These are phyloP conservation scores for Diceros bicornis DNA, from an alignment of 2,797 vertebrate species.

Conservation along the genomic window DNA sequence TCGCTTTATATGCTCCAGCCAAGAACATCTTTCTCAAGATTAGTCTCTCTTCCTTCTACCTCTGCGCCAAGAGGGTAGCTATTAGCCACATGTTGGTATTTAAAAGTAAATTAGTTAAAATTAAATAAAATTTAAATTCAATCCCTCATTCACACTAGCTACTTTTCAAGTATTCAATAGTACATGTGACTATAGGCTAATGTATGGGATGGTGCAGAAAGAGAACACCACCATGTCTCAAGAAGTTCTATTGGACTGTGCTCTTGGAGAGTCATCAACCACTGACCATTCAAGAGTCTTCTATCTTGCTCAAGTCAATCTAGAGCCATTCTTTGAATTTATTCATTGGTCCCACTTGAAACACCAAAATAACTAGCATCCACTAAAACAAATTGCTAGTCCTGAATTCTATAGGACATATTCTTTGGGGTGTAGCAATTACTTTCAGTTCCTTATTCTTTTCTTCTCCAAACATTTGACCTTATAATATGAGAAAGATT, in stretches of 20 bases:
- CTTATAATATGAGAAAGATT: background rate
- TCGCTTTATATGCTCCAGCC: background rate
- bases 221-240: background rate
- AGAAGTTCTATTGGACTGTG: background rate
- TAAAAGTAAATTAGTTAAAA: background rate
- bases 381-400: background rate
- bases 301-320: background rate
- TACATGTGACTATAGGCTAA: background rate
- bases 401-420: background rate
- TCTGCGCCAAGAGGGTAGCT: background rate
- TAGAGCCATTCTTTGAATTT: background rate
- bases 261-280: too few species aligned
- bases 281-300: background rate
- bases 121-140: background rate
- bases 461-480: background rate
- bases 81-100: background rate
- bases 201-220: fast-evolving
- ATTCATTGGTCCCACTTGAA: background rate
- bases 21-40: background rate
- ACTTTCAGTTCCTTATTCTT: background rate
- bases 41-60: background rate
- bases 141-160: background rate
- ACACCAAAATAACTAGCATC: background rate
- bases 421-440: background rate
- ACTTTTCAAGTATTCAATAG: background rate